Evolutionary conservation across 2,888 invertebrate genomes (phyloP), one percentile per base, ranked within the genome.

Genomic region (Drosophila anceps): DNA sequence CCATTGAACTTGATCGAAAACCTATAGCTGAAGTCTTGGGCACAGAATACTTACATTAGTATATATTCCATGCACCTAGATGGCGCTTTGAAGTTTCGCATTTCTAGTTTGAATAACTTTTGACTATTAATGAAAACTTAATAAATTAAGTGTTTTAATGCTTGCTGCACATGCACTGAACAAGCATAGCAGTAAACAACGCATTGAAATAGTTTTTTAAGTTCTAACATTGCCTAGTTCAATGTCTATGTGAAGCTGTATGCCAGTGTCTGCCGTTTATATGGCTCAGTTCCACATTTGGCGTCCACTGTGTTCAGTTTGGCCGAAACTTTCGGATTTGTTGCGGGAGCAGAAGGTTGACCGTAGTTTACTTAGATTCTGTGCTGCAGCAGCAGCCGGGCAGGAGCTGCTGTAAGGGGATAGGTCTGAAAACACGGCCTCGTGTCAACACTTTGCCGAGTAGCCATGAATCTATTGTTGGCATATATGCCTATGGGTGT

Each of bases 401-500:
- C 1, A 1, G 33, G 20, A 15, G 33, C 33, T n/a, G 50, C 35
- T 18, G 43, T 8, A 13, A 18, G 61, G 39, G 33, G 57, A 61
- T 58, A 67, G 67, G 72, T 51, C 62, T 65, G 59, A 84, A 69
- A 81, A 84, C 84, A 82, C 65, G 76, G 84, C 76, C 82, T 76
- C 84, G 76, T 82, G 84, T 82, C 82, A 84, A 82, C 82, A 84
- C 84, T 84, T 79, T 81, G 70, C 79, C 71, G 69, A 64, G 73
- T 62, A 62, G 63, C 61, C 24, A 63, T 62, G 59, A 73, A 73
- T 82, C 77, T 77, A 80, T 65, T 58, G 48, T 35, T 39, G 33
- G 29, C 43, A 29, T 58, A 48, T 59, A 33, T 54, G 27, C 29
- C 41, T 50, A 50, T 70, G 39, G 29, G 53, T 63, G 59, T 71